Conservation (phyloP, 1,140 invertebrate genomes). For the Kradibia gibbosae region DNA sequence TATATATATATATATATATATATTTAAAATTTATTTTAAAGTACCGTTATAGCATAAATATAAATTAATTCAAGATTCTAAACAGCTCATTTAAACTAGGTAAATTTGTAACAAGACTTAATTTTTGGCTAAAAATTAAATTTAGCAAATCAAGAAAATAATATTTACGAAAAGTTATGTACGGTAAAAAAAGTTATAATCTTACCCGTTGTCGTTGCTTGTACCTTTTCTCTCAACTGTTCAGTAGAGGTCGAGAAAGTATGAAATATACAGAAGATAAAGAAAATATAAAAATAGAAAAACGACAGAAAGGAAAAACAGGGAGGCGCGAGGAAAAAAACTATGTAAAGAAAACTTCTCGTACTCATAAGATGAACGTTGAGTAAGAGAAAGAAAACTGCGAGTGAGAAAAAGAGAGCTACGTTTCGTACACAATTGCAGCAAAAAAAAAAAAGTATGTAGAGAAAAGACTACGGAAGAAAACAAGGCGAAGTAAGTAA, state of each 20-base stretch:
- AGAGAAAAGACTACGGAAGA: constrained; percentile 30
- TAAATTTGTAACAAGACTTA: no score
- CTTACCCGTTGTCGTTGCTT: constrained; percentile 36
- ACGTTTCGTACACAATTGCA: constrained; percentile 22
- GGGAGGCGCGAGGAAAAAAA: background rate
- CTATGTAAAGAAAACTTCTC: constrained; percentile 23
- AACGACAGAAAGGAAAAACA: constrained; percentile 37
- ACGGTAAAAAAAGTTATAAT: constrained; percentile 29
- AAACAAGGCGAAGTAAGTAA: constrained; percentile 47
- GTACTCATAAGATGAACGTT: background rate
- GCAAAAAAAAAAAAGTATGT: constrained; percentile 44
- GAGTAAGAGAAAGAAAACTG: background rate
- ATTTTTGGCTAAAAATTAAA: no score
- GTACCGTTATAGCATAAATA: no score
- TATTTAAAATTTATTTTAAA: no score
- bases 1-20: no score
- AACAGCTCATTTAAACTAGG: no score
- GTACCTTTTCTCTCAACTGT: constrained; percentile 35
- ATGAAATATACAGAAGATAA: constrained; percentile 36
- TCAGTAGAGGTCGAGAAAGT: background rate
- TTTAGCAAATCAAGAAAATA: no score
- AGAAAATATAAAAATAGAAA: constrained; percentile 42
- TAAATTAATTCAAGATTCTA: no score
- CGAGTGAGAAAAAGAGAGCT: constrained; percentile 9
- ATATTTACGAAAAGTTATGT: no score